A percentile compares a stretch with the other conserved stretches of the same genome.
Conservation (phyloP, 2,797 vertebrate species). For the Tadarida brasiliensis region DNA sequence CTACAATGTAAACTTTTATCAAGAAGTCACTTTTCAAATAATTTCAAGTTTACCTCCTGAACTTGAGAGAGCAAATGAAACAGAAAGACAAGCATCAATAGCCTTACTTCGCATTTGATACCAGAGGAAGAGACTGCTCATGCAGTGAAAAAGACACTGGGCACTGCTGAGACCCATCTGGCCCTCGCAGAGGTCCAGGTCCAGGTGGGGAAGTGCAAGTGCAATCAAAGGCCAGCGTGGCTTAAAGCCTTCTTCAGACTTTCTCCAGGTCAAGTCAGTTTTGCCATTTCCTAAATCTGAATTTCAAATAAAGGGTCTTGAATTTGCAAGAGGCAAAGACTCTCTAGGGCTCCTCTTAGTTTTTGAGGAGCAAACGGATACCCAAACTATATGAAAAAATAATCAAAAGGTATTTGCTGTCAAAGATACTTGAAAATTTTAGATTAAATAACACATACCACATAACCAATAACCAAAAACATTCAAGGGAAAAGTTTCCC, state of each 20-base stretch:
- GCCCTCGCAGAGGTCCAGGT: background rate
- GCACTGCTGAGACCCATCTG: background rate
- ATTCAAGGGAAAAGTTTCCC: background rate
- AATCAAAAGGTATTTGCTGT: background rate
- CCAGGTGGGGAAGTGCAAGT: background rate
- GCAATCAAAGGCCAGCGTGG: background rate
- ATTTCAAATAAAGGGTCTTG: constrained; percentile 12
- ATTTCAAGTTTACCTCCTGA: constrained; percentile 58
- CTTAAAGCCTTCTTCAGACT: background rate
- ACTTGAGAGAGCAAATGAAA: constrained; percentile 28
- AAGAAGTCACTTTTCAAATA: constrained; percentile 38
- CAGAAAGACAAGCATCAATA: background rate
- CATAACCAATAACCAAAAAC: background rate
- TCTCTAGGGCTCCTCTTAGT: background rate
- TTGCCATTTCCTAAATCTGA: background rate
- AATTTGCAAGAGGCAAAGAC: constrained; percentile 1
- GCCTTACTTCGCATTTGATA: background rate
- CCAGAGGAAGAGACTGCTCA: background rate
- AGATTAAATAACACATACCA: constrained; percentile 5
- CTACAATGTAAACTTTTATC: constrained; percentile 29
- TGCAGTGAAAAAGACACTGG: background rate
- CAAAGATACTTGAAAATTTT: constrained; percentile 26
- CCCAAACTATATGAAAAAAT: background rate
- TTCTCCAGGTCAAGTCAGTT: background rate
- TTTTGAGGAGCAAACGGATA: constrained; percentile 27